Evolutionary conservation across 2,888 invertebrate genomes (phyloP), one percentile per base, ranked within the genome.

Genomic region (Labia minor): DNA sequence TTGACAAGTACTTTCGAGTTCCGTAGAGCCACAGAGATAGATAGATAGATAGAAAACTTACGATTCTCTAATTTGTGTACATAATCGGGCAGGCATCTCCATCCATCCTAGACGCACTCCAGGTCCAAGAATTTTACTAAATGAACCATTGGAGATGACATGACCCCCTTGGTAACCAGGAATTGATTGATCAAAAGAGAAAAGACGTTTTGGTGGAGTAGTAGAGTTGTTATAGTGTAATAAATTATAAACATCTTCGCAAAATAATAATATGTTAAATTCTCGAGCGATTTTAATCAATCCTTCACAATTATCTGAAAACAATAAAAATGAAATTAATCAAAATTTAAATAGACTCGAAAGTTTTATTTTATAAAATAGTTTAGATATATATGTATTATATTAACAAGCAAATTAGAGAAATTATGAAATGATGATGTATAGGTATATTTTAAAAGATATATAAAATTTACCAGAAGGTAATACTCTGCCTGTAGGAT

Each of bases 231-330:
- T 77, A 71, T 83, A 86, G 69, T 78, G 72, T 0, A 86, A 75
- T 19, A 85, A 76, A 72, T 85, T 86, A 72, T 86, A 86, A 1
- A 86, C 83, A 74, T 86, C 86, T 72, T 86, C 86, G 71, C 83
- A 83, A 1, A 80, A 74, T 14, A 86, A 76, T 8, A 79, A 72
- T 14, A 82, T 73, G 49, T 80, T 76, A 69, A 78, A 76, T 33
- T 79, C 74, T 3, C 80, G 74, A 0, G 82, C 80, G 16, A 82
- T 72, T 26, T 74, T 71, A 1, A 82, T 76, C 20, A 83, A 73
- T 18, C 75, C 75, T 37, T 75, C 74, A 66, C 79, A 80, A 62
- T 76, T 75, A 70, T 75, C 80, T 80, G 65, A 20, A 1, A 62
- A 63, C 3, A 49, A 26, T 26, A 3, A 26, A 8, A 26, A 6